Base-by-base conservation (phyloP, 2,113 vertebrate genomes). In the Pycnonotus jocosus region DNA sequence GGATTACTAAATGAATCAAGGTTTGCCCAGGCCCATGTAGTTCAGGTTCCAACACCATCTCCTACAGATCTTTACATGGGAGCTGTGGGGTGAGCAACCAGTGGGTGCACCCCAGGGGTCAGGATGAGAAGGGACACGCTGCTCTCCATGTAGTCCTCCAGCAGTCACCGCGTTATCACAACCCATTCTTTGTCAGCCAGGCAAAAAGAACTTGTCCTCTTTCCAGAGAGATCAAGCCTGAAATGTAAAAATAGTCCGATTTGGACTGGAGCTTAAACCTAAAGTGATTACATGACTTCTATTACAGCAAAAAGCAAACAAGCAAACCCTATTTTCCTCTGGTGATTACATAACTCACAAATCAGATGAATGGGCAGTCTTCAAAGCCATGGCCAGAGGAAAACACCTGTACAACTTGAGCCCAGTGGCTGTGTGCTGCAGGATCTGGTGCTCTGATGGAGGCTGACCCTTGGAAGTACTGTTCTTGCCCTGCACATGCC, bases 281-380 rank as follows among this genome's bases (percentile, higher is more conserved):
- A 96, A 96, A 95, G 93, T 97, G 95, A 97, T 97, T 97, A 96
- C 94, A 93, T 94, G 93, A 88, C 82, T 96, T 94, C 95, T 96
- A 86, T 94, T 95, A 96, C 92, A 95, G 91, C 86, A 95, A 93
- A 96, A 96, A 97, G 81, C 95, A 90, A 93, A n/a, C 91, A 90
- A 95, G 76, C 80, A 30, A 91, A 70, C 82, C 64, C 92, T 88
- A 0, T 94, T 97, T 95, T 77, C 37, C 80, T 90, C 38, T 11
- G 11, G 20, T 11, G 76, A 77, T 97, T 97, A 96, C 44, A 27
- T 97, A 96, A 97, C 76, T 92, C 62, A 9, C 60, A 92, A 86
- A 92, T 95, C 95, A 94, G 88, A 90, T 83, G 88, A 96, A 90
- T 86, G 92, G 88, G 37, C 88, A 64, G 47, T 66, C 68, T 86